Evolutionary conservation across 2,888 invertebrate genomes (phyloP), one percentile per base, ranked within the genome.

Genomic region (Erebia palarica): DNA sequence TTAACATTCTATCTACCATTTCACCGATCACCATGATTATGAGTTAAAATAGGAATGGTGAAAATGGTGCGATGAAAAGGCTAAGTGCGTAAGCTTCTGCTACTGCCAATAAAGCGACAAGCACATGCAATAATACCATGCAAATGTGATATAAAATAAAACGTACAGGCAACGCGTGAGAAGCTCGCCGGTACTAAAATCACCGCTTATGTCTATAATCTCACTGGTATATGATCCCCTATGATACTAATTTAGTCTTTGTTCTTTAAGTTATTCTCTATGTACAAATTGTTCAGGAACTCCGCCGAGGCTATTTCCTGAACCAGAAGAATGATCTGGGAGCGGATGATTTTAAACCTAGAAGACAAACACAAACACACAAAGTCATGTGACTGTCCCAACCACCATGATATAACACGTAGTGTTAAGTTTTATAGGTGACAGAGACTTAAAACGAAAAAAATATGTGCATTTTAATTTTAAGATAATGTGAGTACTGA

Each of bases 271-370:
- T 86, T 71, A 76, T 75, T 87, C 85, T 91, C 82, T 92, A 92
- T 92, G 80, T 92, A 93, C 91, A 93, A 88, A 78, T 76, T 53
- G 81, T 85, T 89, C 91, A 90, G 91, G 91, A 91, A 86, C 88
- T 84, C 83, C 90, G 83, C 80, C 85, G 86, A 84, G 86, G 87
- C 85, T 93, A 93, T 89, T 93, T 91, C 90, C 92, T 93, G 93
- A 92, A 93, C 93, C 93, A 93, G 93, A 93, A 93, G 92, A 93
- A 93, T 84, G 93, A 93, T 87, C 93, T 89, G 87, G 93, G 93
- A 85, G 90, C 93, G 87, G 93, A 90, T 93, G 93, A 91, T 92
- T 93, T 93, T 89, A 92, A 82, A 93, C 93, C 93, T 93, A 93
- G 91, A 93, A 91, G 88, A 85, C 80, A 84, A 90, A 89, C 82